Evolutionary conservation across 2,113 vertebrate genomes (phyloP).

Genomic region (Pyrgilauda ruficollis): DNA sequence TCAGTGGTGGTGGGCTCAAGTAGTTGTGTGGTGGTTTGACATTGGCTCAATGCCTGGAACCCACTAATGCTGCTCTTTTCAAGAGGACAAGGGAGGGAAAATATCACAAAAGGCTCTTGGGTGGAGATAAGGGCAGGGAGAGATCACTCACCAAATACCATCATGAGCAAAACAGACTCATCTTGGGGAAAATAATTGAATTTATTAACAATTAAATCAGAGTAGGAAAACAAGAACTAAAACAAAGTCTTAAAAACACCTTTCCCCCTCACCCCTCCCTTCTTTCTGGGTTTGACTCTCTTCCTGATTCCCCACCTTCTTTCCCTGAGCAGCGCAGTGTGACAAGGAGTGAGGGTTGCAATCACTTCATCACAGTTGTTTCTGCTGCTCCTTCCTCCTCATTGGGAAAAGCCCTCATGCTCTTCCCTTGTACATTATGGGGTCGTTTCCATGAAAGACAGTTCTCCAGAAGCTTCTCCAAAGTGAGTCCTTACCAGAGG

Average conservation of each 20-base stretch:
- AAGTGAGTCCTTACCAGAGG: background rate
- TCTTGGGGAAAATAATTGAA: background rate
- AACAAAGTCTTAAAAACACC: background rate
- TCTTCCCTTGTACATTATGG: background rate
- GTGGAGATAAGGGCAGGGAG: accelerated
- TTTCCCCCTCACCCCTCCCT: accelerated
- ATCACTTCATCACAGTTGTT: background rate
- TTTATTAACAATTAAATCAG: background rate
- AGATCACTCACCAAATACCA: background rate
- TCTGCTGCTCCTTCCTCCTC: background rate
- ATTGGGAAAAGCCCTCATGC: background rate
- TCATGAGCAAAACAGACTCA: background rate
- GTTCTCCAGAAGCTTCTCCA: background rate
- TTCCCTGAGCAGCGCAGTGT: background rate
- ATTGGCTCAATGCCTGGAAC: background rate
- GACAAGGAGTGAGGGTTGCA: background rate
- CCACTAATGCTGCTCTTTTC: background rate
- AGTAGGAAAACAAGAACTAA: background rate
- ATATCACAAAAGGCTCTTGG: background rate
- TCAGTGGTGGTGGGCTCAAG: background rate
- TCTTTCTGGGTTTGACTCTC: background rate
- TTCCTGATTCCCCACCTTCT: background rate
- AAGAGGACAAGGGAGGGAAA: background rate
- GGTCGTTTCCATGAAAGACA: accelerated
- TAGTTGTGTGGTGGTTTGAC: background rate